phyloP scores from a whole-genome alignment of 2,888 invertebrate species.

The Leptogaster cylindrica region DNA sequence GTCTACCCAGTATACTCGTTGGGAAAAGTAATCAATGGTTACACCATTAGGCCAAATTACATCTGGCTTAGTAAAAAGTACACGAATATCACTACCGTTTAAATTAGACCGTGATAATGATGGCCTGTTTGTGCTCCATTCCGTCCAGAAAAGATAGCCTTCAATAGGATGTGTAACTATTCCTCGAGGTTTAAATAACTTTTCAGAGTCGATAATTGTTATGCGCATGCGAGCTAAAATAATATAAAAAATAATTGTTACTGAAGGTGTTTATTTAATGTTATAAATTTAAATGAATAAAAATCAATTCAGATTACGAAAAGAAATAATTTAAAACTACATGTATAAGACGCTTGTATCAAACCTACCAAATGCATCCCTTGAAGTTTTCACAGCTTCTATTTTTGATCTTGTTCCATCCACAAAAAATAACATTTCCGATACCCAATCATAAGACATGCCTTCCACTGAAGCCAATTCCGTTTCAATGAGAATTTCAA shows the following conservation, averaged over 20 bases:
- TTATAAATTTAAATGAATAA: neutral
- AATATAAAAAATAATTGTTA: conserved; percentile 43
- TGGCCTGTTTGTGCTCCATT: conserved; percentile 81
- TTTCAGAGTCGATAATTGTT: conserved; percentile 73
- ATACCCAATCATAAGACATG: conserved; percentile 89
- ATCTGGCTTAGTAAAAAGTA: conserved; percentile 69
- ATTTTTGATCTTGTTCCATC: conserved; percentile 81
- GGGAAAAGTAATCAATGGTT: conserved; percentile 81
- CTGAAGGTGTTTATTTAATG: too few species aligned
- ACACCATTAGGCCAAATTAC: conserved; percentile 90
- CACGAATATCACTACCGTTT: conserved; percentile 74
- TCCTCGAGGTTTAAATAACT: conserved; percentile 76
- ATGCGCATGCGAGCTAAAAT: conserved; percentile 74
- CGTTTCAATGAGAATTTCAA: conserved; percentile 73
- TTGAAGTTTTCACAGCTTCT: conserved; percentile 74
- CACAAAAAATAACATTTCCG: conserved; percentile 84
- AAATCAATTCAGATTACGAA: neutral
- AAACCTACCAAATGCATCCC: conserved; percentile 45
- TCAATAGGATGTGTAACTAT: conserved; percentile 83
- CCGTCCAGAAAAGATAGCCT: conserved; percentile 85
- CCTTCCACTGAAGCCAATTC: conserved; percentile 84
- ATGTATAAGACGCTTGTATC: neutral
- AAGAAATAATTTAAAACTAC: neutral
- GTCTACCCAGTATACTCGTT: conserved; percentile 86
- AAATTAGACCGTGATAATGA: conserved; percentile 80